A percentile compares a stretch with the other conserved stretches of the same genome.
These are phyloP conservation scores for Hirtodrosophila duncani DNA, from an alignment of 2,888 invertebrate genomes.

Conservation along the genomic window DNA sequence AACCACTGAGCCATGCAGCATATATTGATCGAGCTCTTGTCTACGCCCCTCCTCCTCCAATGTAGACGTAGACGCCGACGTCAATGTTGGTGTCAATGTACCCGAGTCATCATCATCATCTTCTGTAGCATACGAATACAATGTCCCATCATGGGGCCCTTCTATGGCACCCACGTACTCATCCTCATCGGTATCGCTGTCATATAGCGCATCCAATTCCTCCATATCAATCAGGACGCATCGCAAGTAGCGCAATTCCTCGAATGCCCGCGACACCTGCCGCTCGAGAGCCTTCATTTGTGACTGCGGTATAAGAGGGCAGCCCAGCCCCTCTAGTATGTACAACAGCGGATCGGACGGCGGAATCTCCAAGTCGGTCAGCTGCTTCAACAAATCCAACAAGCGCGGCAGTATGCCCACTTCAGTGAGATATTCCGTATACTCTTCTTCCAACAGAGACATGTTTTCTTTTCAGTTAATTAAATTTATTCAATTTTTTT, in stretches of 20 bases:
- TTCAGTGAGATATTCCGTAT: slow-evolving; percentile 30
- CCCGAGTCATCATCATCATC: no score
- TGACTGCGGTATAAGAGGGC: slow-evolving; percentile 52
- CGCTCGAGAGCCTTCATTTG: slow-evolving; percentile 56
- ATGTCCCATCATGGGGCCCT: not conserved
- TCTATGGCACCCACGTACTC: slow-evolving; percentile 44
- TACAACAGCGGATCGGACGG: slow-evolving; percentile 45
- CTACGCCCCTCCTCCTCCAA: no score
- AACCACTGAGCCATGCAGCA: not conserved
- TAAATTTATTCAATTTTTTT: no score
- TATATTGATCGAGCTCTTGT: not conserved
- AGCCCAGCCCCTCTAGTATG: slow-evolving; percentile 39
- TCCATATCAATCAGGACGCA: slow-evolving; percentile 39
- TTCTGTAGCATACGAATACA: no score
- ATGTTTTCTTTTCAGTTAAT: no score
- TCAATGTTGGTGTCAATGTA: no score
- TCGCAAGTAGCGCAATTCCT: slow-evolving; percentile 49
- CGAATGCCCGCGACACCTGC: slow-evolving; percentile 44
- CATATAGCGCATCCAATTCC: slow-evolving; percentile 35
- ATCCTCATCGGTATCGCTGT: slow-evolving; percentile 42
- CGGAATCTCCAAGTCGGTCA: slow-evolving; percentile 29
- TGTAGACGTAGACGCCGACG: no score
- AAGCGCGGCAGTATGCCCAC: slow-evolving; percentile 36
- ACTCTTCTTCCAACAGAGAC: slow-evolving; percentile 32
- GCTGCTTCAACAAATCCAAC: slow-evolving; percentile 30